Conservation (phyloP, 1,140 invertebrate genomes). For the Heliothis virescens region DNA sequence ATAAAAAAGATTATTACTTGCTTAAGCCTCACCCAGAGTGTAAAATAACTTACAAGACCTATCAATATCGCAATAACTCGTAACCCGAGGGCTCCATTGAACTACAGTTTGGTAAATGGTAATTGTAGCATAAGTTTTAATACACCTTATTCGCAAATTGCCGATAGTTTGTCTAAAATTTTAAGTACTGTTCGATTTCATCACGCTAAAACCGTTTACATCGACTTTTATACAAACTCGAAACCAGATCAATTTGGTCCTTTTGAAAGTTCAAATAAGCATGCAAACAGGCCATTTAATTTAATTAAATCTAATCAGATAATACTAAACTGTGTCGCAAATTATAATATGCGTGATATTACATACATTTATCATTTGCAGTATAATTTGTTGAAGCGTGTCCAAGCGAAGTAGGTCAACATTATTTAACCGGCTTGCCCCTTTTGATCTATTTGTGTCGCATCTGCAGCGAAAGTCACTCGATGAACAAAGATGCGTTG, state of each 20-base stretch:
- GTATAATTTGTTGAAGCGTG: slow-evolving; percentile 17
- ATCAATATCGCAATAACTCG: neutral
- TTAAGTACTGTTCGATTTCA: neutral
- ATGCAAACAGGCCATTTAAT: neutral
- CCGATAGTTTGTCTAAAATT: slow-evolving; percentile 1
- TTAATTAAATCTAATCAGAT: slow-evolving; percentile 13
- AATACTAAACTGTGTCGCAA: slow-evolving; percentile 16
- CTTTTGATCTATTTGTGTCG: slow-evolving; percentile 30
- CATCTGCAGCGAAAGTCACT: slow-evolving; percentile 43
- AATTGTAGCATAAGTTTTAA: neutral
- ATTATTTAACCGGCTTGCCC: slow-evolving; percentile 26
- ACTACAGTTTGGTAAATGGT: neutral
- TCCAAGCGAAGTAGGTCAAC: slow-evolving; percentile 5
- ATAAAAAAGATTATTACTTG: too few species aligned
- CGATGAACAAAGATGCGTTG: slow-evolving; percentile 43
- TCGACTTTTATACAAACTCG: neutral
- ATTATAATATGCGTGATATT: slow-evolving; percentile 16
- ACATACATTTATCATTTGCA: slow-evolving; percentile 24
- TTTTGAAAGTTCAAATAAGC: neutral
- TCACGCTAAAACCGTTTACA: neutral
- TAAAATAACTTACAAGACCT: neutral
- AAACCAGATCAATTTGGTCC: too few species aligned
- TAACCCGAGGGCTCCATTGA: slow-evolving; percentile 21
- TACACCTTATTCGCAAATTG: neutral
- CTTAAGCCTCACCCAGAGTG: neutral